Conservation (phyloP, 2,888 invertebrate species). For the Diarsia rubi region DNA sequence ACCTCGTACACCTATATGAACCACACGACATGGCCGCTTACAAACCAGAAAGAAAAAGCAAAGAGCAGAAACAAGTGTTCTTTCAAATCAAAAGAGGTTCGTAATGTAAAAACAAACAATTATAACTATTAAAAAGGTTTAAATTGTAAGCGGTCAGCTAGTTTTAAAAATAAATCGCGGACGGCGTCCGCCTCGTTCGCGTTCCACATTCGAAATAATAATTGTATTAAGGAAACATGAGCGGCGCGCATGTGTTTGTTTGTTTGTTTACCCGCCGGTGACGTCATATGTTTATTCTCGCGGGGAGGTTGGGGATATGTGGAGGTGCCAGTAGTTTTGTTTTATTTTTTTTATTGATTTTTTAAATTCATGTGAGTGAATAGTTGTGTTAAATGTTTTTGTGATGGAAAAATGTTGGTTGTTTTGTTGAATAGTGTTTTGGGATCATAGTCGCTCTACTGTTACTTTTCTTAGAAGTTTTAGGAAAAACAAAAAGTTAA, state of each 20-base stretch:
- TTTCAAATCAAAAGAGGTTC: conserved; percentile 56
- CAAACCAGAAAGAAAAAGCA: conserved; percentile 42
- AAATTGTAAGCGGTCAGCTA: conserved; percentile 59
- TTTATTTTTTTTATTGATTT: conserved; percentile 50
- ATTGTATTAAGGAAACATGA: conserved; percentile 91
- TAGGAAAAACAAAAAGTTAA: not conserved
- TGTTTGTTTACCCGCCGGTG: conserved; percentile 91
- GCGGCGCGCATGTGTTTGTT: conserved; percentile 91
- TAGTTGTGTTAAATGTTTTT: not conserved
- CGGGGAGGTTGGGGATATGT: conserved; percentile 77
- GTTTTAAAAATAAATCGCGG: conserved; percentile 69
- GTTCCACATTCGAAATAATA: conserved; percentile 91
- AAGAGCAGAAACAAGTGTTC: conserved; percentile 47
- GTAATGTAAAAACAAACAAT: conserved; percentile 55
- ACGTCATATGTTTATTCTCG: conserved; percentile 92
- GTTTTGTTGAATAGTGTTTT: not conserved
- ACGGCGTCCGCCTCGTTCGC: conserved; percentile 80
- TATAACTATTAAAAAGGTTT: conserved; percentile 55
- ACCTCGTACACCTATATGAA: conserved; percentile 11
- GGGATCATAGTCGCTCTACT: not conserved
- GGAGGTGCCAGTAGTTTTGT: conserved; percentile 57
- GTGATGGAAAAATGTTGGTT: not conserved
- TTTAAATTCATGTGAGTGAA: conserved; percentile 8
- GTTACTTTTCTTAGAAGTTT: too few species aligned
- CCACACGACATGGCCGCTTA: conserved; percentile 40